Base-by-base conservation (phyloP, 1,140 invertebrate genomes). In the Pachypeltis micranthus region DNA sequence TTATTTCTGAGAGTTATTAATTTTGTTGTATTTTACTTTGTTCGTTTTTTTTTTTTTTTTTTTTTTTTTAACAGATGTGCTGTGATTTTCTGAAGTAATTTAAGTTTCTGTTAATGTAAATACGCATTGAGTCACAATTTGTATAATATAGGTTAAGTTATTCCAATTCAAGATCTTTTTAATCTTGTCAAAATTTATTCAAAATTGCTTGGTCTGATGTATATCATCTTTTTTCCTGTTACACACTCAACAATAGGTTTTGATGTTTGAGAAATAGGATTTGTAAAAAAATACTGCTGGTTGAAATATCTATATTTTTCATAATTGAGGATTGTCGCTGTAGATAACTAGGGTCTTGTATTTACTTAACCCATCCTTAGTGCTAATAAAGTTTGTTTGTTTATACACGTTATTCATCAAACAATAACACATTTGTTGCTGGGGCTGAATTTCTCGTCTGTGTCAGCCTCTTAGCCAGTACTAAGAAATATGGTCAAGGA, bases 271-370 rank as follows among this genome's bases (percentile, higher is more conserved):
- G 12, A 21, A 14, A 16, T 51, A 51, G 47, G 47, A 14, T 39
- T 4, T 51, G 23, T 51, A 21, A 16, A 51, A 39, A 51, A 51
- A 51, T 51, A 51, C 47, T 51, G 47, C 47, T 51, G 47, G 47
- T 51, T 51, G 19, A 51, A 51, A 51, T 51, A 51, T 16, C 23
- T 51, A 51, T 51, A 51, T 51, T 51, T 51, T 51, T 51, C 47
- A 51, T 51, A 51, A 51, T 16, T 51, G 23, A 51, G 47, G 47
- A 51, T 16, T 51, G 47, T 51, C 47, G 47, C 47, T 51, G 47
- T 51, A 51, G 47, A 51, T 51, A 51, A 51, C 7, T 51, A 51
- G 47, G 47, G 4, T 16, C 47, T 51, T 10, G 47, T 14, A 51
- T 51, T 51, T 51, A 51, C 23, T 21, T 51, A 51, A 51, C n/a